Conservation (phyloP, 2,888 invertebrate genomes). For the Eupithecia pulchellata region DNA sequence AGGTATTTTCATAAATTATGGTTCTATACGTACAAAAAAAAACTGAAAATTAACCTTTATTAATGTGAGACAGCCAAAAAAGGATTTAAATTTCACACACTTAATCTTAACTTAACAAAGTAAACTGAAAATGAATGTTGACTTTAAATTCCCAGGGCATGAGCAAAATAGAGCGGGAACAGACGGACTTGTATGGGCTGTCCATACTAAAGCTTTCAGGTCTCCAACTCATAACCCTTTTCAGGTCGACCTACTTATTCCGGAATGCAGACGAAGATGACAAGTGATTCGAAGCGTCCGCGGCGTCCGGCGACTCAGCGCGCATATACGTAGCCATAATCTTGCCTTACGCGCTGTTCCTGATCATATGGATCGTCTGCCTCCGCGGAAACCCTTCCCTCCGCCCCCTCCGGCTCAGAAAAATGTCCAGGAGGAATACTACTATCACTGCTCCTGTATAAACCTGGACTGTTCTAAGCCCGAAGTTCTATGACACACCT, state of each 20-base stretch:
- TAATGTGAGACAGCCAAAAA: no score
- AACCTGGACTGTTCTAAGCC: background rate
- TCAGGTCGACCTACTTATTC: conserved; percentile 94
- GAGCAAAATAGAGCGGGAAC: no score
- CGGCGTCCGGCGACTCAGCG: conserved; percentile 72
- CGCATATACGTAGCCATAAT: conserved; percentile 67
- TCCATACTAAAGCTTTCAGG: background rate
- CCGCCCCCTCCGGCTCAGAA: conserved; percentile 29
- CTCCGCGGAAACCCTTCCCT: conserved; percentile 50
- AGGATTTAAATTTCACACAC: no score
- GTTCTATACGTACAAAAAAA: no score
- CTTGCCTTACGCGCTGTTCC: conserved; percentile 72
- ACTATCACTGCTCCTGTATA: conserved; percentile 25
- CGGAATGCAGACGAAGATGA: conserved; percentile 91
- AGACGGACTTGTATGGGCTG: no score
- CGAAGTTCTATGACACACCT: background rate
- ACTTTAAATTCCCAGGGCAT: no score
- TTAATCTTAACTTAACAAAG: no score
- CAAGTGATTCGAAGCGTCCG: conserved; percentile 72
- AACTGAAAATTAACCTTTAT: no score
- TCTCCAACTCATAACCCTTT: background rate
- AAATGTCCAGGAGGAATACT: conserved; percentile 22
- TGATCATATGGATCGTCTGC: conserved; percentile 64
- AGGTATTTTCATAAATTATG: no score
- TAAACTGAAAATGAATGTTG: no score